Base-by-base conservation (phyloP, 1,140 invertebrate genomes). In the Pararge aegeria region DNA sequence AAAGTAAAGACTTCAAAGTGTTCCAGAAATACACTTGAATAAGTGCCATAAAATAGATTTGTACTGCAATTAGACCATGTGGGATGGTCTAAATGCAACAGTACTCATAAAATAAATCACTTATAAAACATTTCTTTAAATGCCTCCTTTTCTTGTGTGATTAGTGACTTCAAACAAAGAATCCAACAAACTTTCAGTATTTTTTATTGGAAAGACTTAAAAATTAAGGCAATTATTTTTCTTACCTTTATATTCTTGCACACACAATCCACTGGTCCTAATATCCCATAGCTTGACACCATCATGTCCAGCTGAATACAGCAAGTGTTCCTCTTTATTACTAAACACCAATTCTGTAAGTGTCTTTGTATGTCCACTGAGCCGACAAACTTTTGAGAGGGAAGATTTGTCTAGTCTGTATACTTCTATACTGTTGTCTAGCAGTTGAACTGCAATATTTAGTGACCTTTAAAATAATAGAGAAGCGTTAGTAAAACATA, bases 281-380 rank as follows among this genome's bases (percentile, higher is more conserved):
- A 93, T 83, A 82, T 95, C 94, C 91, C 92, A 94, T 38, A 93
- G 71, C 66, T 91, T 93, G 9, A 95, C 89, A 16, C 94, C 93
- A 82, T 94, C 91, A 20, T 83, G 79, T 5, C 90, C 92, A 1
- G 90, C 90, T 3, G 91, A 91, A 68, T 93, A 95, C 20, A 95
- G 66, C 40, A 94, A 80, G 76, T 93, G 89, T 16, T 89, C 90
- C 51, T 94, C 92, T 27, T 77, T 84, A 30, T 91, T 90, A 73
- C 91, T 91, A 73, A 94, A 95, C 66, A 91, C 92, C 1, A 94
- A 77, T 46, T 93, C 93, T 5, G 92, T 90, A 12, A 94, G 80
- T 1, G 57, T 53, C 48, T 91, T 83, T 15, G 83, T 66, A 67
- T 92, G 90, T n/a, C 81, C 82, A 40, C 75, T 91, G 55, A 78